Evolutionary conservation across 2,113 vertebrate genomes (phyloP).

Genomic region (Pelecanus crispus): DNA sequence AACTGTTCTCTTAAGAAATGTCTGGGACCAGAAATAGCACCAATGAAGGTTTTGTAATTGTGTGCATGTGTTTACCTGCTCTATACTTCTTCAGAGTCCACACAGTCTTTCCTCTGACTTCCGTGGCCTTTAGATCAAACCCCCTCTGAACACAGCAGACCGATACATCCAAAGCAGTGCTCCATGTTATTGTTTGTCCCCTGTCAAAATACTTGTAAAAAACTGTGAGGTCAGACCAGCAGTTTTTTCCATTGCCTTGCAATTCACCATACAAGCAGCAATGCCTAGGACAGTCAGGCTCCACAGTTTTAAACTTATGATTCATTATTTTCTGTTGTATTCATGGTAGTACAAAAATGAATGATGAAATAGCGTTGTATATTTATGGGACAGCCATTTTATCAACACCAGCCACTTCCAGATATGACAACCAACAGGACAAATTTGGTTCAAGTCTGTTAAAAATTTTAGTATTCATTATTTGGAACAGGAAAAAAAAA

Average conservation of each 20-base stretch:
- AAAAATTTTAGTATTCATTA: neutral
- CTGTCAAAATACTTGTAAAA: neutral
- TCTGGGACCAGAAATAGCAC: neutral
- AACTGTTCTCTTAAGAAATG: neutral
- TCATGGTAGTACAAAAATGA: neutral
- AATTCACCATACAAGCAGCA: neutral
- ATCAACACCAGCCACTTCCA: neutral
- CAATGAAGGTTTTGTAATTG: neutral
- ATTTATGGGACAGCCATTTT: neutral
- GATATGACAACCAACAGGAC: neutral
- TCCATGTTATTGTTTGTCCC: neutral
- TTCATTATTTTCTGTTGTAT: neutral
- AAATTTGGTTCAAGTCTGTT: neutral
- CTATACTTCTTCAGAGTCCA: neutral
- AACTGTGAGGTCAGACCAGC: neutral
- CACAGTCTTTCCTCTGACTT: neutral
- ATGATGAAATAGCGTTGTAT: neutral
- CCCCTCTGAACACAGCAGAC: neutral
- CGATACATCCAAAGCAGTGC: neutral
- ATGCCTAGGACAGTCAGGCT: neutral
- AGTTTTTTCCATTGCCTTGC: neutral
- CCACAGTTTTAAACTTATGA: neutral
- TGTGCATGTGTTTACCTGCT: neutral
- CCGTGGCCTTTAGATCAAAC: neutral
- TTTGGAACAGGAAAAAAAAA: neutral